Evolutionary conservation across 2,888 invertebrate species (phyloP).

Genomic region (Calameuta pallipes): DNA sequence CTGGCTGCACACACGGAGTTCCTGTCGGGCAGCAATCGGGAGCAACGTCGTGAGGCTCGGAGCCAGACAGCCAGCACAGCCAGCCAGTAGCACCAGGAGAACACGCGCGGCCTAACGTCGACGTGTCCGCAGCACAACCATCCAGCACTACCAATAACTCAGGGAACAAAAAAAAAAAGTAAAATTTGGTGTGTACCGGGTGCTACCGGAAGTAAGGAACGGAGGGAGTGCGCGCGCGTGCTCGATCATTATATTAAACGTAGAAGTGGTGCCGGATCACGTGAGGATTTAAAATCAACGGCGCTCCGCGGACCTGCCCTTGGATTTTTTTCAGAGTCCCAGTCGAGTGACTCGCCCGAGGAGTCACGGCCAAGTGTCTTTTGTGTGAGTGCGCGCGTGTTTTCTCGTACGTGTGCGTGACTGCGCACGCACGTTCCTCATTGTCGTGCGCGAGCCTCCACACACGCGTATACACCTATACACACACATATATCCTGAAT

Average conservation of each 20-base stretch:
- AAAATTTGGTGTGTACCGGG: not conserved
- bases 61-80: not conserved
- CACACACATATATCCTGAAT: not conserved
- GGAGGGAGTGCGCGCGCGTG: not conserved
- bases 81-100: not conserved
- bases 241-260: not conserved
- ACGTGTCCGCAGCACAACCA: not conserved
- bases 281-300: not conserved
- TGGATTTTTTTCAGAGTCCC: not conserved
- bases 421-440: not conserved
- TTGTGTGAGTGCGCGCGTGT: too few species aligned
- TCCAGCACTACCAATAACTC: not conserved
- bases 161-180: not conserved
- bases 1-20: too few species aligned
- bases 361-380: not conserved
- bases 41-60: too few species aligned
- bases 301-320: not conserved
- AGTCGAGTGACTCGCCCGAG: not conserved
- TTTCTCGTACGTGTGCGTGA: not conserved
- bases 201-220: not conserved
- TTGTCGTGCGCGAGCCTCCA: not conserved
- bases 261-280: not conserved
- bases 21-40: too few species aligned
- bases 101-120: not conserved
- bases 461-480: too few species aligned